Base-by-base conservation (phyloP, 2,888 invertebrate species). In the Allophyes oxyacanthae region DNA sequence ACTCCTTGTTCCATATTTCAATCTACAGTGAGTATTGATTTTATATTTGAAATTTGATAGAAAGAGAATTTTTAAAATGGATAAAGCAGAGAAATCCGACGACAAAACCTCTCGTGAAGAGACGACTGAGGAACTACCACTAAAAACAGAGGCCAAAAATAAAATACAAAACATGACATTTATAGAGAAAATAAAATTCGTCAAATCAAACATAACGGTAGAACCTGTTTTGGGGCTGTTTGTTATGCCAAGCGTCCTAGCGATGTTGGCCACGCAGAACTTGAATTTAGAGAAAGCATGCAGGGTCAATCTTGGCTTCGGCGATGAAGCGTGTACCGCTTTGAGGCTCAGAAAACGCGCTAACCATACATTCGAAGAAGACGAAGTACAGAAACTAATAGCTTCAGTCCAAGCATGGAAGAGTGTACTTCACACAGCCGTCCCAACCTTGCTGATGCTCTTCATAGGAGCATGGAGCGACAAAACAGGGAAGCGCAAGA, bases 261-360 rank as follows among this genome's bases (percentile, higher is more conserved):
- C 97, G 0, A 95, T 96, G 75, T 82, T 98, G 66, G 97, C 97
- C 30, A 97, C 97, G 6, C 97, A 97, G 85, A 98, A 98, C 88
- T 89, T 98, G 37, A 97, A 97, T 86, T 92, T 98, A 77, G 98
- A 98, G 80, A 98, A 98, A 86, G 98, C 98, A 0, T 98, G 98
- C 77, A 91, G 97, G 37, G 97, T 98, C 0, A 98, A 98, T 82
- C 91, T 97, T 69, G 94, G 90, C 0, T 97, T 96, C 72, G 93
- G 95, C 0, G 95, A 95, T 44, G 94, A 94, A 40, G 95, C 97
- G 0, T 98, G 98, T 81, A 95, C 95, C 61, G 96, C 97, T 0
- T 86, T 98, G 15, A 95, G 96, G 0, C 92, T 95, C 0, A 94
- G 97, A 44, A 95, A 96, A 72, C 96, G 97, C 1, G 95, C 94